These are phyloP conservation scores for Anarhynchus alexandrinus DNA, from an alignment of 2,113 vertebrate genomes.

Conservation along the genomic window DNA sequence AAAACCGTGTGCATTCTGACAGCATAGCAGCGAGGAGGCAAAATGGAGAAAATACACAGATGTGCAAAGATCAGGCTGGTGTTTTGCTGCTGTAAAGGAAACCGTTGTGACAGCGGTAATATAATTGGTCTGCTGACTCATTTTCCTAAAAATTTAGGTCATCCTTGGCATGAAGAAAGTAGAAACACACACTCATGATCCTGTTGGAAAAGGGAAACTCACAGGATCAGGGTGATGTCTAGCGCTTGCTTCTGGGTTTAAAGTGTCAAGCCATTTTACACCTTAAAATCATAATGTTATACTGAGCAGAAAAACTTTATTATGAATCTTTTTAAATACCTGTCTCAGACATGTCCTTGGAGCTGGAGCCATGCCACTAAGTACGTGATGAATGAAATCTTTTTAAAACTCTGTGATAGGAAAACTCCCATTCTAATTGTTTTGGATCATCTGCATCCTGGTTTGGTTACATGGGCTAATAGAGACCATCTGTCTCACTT, in stretches of 20 bases:
- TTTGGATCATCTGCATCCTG: slow-evolving; percentile 11
- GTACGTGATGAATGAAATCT: background rate
- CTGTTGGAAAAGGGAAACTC: background rate
- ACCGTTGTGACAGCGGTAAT: background rate
- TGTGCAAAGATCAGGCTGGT: background rate
- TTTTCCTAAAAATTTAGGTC: background rate
- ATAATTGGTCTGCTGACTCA: background rate
- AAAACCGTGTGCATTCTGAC: fast-evolving
- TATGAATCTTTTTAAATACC: background rate
- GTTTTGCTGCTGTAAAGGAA: background rate
- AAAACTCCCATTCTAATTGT: background rate
- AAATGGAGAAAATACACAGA: background rate
- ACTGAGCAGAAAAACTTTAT: background rate
- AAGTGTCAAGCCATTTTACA: background rate
- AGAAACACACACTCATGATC: background rate
- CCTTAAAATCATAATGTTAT: background rate
- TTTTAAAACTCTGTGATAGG: background rate
- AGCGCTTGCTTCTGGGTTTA: background rate
- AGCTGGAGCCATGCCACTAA: background rate
- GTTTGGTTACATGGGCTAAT: background rate
- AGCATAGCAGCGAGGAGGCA: background rate
- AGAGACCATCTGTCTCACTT: background rate
- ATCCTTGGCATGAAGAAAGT: background rate
- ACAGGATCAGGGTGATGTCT: background rate
- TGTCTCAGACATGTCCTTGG: background rate